These are phyloP conservation scores for Tuta absoluta DNA, from an alignment of 2,888 invertebrate genomes.

Conservation along the genomic window DNA sequence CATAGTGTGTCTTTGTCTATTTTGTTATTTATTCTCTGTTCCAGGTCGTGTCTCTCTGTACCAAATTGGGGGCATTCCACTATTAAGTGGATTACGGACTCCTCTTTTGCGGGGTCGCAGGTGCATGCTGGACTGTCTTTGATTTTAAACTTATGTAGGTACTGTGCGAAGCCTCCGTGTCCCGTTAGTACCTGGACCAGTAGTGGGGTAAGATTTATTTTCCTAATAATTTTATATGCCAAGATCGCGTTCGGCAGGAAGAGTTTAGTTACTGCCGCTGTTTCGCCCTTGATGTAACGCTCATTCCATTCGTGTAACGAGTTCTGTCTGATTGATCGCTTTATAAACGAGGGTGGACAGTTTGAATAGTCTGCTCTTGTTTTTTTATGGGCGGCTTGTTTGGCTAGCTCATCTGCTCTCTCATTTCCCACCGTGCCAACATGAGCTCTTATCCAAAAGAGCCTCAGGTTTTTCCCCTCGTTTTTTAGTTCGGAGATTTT, in stretches of 20 bases:
- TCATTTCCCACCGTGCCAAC: slow-evolving; percentile 3
- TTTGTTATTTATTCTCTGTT: too few species aligned
- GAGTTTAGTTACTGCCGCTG: not conserved
- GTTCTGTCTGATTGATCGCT: slow-evolving; percentile 8
- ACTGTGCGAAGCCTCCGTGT: slow-evolving; percentile 25
- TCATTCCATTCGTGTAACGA: slow-evolving; percentile 19
- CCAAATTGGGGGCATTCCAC: not conserved
- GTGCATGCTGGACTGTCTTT: slow-evolving; percentile 28
- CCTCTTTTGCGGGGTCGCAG: slow-evolving; percentile 21
- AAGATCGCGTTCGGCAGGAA: slow-evolving; percentile 17
- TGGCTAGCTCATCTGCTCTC: slow-evolving; percentile 24
- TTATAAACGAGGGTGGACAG: slow-evolving; percentile 22
- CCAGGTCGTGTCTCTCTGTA: not conserved
- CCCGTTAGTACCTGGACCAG: slow-evolving; percentile 16
- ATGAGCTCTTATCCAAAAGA: slow-evolving; percentile 1
- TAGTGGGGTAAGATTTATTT: not conserved
- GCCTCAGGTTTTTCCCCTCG: not conserved
- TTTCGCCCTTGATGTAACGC: not conserved
- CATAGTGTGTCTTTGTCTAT: too few species aligned
- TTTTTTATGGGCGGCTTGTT: too few species aligned
- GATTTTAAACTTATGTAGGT: not conserved
- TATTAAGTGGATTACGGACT: not conserved
- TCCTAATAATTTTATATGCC: slow-evolving; percentile 12
- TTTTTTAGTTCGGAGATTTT: not conserved
- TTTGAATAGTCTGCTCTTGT: slow-evolving; percentile 25